Conservation (phyloP, 2,113 vertebrate species). For the Ctenodactylus gundi region DNA sequence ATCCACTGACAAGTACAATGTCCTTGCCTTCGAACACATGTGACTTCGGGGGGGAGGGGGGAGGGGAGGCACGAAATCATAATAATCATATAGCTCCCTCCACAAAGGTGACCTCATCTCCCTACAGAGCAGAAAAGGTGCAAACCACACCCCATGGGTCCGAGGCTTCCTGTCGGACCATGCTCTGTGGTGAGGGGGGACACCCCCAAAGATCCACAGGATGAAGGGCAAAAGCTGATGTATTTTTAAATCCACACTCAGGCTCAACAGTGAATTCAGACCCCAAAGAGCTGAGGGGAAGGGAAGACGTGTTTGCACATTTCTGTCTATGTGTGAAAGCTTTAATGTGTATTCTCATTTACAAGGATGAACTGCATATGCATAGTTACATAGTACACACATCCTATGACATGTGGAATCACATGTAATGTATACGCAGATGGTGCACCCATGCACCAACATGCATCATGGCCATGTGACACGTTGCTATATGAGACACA, state of each 20-base stretch:
- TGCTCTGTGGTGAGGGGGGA: not conserved
- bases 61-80: too few relatives aligned
- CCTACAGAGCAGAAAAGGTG: not conserved
- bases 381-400: too few relatives aligned
- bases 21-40: too few relatives aligned
- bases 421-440: too few relatives aligned
- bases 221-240: fast-evolving
- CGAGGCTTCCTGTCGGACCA: not conserved
- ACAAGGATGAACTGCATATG: not conserved
- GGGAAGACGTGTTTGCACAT: fast-evolving
- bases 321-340: not conserved
- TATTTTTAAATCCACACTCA: not conserved
- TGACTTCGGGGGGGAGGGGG: too few relatives aligned
- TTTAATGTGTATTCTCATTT: not conserved
- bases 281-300: not conserved
- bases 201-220: fast-evolving
- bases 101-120: not conserved
- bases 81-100: fast-evolving
- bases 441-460: not conserved
- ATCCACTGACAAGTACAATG: too few relatives aligned
- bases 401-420: too few relatives aligned
- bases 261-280: not conserved
- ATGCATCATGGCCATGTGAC: not conserved
- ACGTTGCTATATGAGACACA: too few relatives aligned
- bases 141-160: not conserved